Percentiles rank a stretch among this genome's conserved stretches.
Conservation (phyloP, 2,797 vertebrate genomes). For the Anguilla pacifica region DNA sequence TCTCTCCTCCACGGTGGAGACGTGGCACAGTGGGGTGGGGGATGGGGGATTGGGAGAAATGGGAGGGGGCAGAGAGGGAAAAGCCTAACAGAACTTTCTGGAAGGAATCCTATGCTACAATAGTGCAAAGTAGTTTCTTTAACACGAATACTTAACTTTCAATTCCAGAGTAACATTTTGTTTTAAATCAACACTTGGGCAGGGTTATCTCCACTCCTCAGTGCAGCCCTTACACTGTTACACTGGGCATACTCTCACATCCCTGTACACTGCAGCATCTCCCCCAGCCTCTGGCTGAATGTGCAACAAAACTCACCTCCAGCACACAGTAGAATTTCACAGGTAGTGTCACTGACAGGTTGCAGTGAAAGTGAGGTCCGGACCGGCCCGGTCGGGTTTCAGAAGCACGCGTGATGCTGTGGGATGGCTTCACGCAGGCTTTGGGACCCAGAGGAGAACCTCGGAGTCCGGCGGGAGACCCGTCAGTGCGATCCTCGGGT, state of each 20-base stretch:
- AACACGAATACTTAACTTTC: neutral
- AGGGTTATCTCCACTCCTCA: neutral
- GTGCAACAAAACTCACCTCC: neutral
- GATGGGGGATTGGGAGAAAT: neutral
- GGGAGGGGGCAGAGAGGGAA: neutral
- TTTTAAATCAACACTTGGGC: neutral
- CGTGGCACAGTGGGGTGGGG: conserved; percentile 58
- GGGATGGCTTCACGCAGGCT: conserved; percentile 35
- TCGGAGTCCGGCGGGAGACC: conserved; percentile 29
- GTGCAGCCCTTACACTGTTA: neutral
- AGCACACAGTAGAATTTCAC: neutral
- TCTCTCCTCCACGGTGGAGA: conserved; percentile 46
- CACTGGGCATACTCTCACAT: neutral
- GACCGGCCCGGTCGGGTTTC: neutral
- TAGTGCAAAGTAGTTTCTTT: neutral
- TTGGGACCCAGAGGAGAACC: conserved; percentile 53
- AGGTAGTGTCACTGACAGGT: neutral
- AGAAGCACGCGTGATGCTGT: conserved; percentile 52
- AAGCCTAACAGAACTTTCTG: neutral
- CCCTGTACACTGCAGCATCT: neutral
- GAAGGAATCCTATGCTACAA: neutral
- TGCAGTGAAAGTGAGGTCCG: neutral
- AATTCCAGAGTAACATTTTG: neutral
- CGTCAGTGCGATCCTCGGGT: conserved; percentile 53
- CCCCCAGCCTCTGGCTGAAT: neutral